Conservation (phyloP, 1,140 invertebrate genomes). For the Eulimnadia texana region DNA sequence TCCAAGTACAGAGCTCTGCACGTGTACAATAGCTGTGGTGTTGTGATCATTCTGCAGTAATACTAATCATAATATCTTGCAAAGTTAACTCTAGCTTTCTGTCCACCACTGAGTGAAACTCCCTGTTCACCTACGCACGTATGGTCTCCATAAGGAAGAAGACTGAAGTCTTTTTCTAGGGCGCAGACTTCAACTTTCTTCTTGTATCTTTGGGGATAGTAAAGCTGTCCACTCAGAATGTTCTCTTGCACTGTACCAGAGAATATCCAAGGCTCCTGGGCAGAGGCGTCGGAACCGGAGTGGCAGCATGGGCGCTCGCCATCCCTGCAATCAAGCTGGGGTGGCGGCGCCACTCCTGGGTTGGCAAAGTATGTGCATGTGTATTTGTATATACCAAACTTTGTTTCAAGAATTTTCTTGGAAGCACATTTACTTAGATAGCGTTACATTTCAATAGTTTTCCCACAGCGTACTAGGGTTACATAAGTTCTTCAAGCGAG, state of each 20-base stretch:
- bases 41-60: background rate
- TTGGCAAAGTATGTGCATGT: no score
- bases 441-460: no score
- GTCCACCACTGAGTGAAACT: slow-evolving; percentile 70
- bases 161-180: slow-evolving; percentile 49
- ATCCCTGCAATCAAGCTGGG: no score
- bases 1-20: slow-evolving; percentile 56
- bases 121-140: slow-evolving; percentile 81
- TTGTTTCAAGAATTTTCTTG: no score
- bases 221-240: slow-evolving; percentile 65
- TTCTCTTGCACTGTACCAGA: slow-evolving; percentile 53
- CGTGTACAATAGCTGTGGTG: background rate
- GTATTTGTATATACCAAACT: no score
- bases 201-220: slow-evolving; percentile 53
- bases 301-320: no score
- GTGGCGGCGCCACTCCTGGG: no score
- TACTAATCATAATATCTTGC: slow-evolving; percentile 36
- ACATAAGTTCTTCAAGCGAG: no score
- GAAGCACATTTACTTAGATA: no score
- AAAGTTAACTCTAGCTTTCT: slow-evolving; percentile 74
- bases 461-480: no score
- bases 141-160: slow-evolving; percentile 63
- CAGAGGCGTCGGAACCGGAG: no score
- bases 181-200: slow-evolving; percentile 55
- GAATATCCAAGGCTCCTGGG: slow-evolving; percentile 76